Evolutionary conservation across 2,888 invertebrate species (phyloP), one percentile per base, ranked within the genome.

Genomic region (Rambutsinella grinnellia): DNA sequence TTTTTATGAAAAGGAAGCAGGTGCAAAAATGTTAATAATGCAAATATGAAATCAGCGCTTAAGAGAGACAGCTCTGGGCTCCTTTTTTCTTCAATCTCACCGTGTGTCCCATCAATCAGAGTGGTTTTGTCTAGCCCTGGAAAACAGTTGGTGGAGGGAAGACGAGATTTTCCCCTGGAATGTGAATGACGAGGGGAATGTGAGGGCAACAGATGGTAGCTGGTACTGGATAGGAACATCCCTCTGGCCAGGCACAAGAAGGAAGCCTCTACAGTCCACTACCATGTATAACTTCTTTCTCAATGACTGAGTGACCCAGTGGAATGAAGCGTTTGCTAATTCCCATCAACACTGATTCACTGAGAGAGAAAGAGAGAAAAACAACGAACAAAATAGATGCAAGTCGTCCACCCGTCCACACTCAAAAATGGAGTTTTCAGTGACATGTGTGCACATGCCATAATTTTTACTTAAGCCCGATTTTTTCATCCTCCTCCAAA

Each of bases 41-140:
- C 70, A 76, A 76, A 76, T 76, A 68, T 61, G 61, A 76, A 76
- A 76, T 71, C 76, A 71, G 76, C 71, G 76, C 68, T n/a, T n/a
- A n/a, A n/a, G n/a, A n/a, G n/a, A n/a, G n/a, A n/a, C n/a, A n/a
- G n/a, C n/a, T n/a, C n/a, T 68, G 56, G 27, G 19, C 57, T 57
- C 44, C 54, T 65, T 56, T 70, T 58, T 63, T 54, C 63, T 28
- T 47, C 76, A 60, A 70, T 62, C 51, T 71, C 54, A 71, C 70
- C 44, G 23, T 69, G 65, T 51, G 76, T 76, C 71, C 51, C 76
- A 76, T 76, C 76, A 76, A 76, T 76, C 76, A 76, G 57, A 51
- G 36, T 62, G 44, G 47, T 24, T 8, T 21, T 60, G 49, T 63
- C 54, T n/a, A 65, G 60, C 26, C 67, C 57, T 63, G 68, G 49